A percentile compares a stretch with the other conserved stretches of the same genome.
Conservation (phyloP, 2,113 vertebrate species). For the Lucifuga dentata region DNA sequence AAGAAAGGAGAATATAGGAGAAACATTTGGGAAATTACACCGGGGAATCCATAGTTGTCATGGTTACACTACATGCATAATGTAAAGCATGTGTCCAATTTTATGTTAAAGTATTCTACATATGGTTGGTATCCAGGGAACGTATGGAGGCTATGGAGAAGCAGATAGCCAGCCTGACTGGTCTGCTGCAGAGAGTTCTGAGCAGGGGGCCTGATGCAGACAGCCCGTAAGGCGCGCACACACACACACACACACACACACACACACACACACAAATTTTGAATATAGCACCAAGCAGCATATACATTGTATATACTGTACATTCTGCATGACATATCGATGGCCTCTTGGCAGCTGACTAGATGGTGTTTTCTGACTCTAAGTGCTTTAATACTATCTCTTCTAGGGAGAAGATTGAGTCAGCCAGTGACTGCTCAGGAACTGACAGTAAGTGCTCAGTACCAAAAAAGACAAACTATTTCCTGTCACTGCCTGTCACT, state of each 20-base stretch:
- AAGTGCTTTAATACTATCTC: conserved; percentile 54
- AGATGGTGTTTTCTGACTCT: conserved; percentile 39
- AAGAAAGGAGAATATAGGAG: too few relatives aligned
- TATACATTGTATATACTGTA: conserved; percentile 5
- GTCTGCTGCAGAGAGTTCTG: conserved; percentile 94
- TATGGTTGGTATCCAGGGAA: conserved; percentile 85
- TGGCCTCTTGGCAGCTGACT: conserved; percentile 25
- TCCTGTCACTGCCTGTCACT: conserved; percentile 38
- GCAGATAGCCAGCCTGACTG: conserved; percentile 97
- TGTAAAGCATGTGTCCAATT: neutral
- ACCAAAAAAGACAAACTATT: neutral
- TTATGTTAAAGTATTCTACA: too few relatives aligned
- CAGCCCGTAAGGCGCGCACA: conserved; percentile 85
- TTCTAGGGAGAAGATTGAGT: conserved; percentile 93
- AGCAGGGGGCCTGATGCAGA: conserved; percentile 90
- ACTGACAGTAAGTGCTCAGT: conserved; percentile 82
- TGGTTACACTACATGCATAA: neutral
- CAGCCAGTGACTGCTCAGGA: conserved; percentile 90
- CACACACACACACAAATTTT: conserved; percentile 48
- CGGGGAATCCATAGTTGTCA: neutral
- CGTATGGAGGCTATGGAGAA: conserved; percentile 99
- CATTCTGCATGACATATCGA: conserved; percentile 21
- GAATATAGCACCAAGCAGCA: conserved; percentile 21
- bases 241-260: conserved; percentile 34
- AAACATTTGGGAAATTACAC: neutral